Evolutionary conservation across 2,888 invertebrate genomes (phyloP).

Genomic region (Diadegma fenestrale): DNA sequence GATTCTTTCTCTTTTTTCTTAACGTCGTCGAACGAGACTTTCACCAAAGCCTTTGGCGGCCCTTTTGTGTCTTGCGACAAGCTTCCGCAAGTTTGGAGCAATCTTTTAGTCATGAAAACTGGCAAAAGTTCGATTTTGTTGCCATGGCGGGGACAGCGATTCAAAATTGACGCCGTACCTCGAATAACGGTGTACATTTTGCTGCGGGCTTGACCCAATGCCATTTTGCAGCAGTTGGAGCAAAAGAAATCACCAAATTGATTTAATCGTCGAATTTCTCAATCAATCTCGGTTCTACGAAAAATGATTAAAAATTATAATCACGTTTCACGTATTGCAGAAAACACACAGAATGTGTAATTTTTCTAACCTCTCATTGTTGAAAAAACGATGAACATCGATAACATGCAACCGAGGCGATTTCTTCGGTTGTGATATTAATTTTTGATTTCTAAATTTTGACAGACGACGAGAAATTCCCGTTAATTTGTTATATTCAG

Average conservation of each 20-base stretch:
- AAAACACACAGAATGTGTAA: neutral
- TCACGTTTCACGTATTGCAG: neutral
- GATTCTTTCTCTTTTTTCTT: conserved; percentile 88
- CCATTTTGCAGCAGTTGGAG: conserved; percentile 7
- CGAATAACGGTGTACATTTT: conserved; percentile 39
- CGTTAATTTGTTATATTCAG: neutral
- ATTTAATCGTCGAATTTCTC: neutral
- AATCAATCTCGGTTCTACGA: neutral
- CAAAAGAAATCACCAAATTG: neutral
- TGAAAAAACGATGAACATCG: neutral
- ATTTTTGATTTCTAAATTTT: neutral
- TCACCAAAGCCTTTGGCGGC: neutral
- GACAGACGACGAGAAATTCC: neutral
- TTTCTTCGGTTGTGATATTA: neutral
- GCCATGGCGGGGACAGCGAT: neutral
- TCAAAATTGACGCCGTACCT: neutral
- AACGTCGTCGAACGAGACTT: conserved; percentile 14
- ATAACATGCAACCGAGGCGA: neutral
- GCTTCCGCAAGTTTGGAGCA: conserved; percentile 4
- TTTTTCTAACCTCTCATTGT: conserved; percentile 15
- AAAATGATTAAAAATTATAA: neutral
- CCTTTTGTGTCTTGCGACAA: neutral
- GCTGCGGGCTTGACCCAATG: neutral
- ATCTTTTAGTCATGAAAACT: neutral
- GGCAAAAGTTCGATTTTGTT: neutral